Percentiles rank a stretch among this genome's conserved stretches.
Conservation (phyloP, 2,888 invertebrate species). For the Drosophila recens region DNA sequence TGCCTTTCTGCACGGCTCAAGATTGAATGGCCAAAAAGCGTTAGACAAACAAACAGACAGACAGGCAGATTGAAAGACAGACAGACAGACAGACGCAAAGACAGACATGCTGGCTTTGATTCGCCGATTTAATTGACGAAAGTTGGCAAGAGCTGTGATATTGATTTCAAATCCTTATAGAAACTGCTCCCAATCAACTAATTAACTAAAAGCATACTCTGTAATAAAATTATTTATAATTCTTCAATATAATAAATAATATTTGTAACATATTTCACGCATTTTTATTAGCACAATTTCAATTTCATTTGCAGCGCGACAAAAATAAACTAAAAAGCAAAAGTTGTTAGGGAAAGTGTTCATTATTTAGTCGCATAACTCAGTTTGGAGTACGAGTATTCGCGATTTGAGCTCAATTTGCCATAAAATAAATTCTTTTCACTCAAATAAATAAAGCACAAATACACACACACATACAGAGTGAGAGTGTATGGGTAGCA, state of each 20-base stretch:
- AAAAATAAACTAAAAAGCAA: constrained; percentile 10
- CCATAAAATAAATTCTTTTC: constrained; percentile 68
- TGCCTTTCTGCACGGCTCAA: constrained; percentile 64
- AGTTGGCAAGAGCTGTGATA: constrained; percentile 12
- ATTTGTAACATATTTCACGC: constrained; percentile 7
- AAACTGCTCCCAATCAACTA: constrained; percentile 1
- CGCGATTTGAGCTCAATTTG: constrained; percentile 54
- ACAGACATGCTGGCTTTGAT: constrained; percentile 30
- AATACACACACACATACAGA: constrained; percentile 9
- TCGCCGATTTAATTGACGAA: constrained; percentile 34
- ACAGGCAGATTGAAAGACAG: constrained; percentile 18
- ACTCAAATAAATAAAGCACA: constrained; percentile 65
- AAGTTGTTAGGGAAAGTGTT: constrained; percentile 41
- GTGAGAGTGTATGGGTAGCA: constrained; percentile 10
- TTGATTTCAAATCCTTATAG: constrained; percentile 6
- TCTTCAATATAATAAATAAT: constrained; percentile 1
- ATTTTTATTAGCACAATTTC: constrained; percentile 23
- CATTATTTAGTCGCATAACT: constrained; percentile 60
- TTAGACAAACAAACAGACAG: constrained; percentile 24
- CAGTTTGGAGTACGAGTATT: constrained; percentile 38
- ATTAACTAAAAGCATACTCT: constrained; percentile 45
- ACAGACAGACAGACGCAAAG: constrained; percentile 11
- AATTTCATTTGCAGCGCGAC: background rate
- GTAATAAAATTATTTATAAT: background rate
- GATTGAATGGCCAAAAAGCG: constrained; percentile 57